phyloP scores from a whole-genome alignment of 37 sponge, comb jelly and placozoan genomes.

The Aplysina aerophoba region DNA sequence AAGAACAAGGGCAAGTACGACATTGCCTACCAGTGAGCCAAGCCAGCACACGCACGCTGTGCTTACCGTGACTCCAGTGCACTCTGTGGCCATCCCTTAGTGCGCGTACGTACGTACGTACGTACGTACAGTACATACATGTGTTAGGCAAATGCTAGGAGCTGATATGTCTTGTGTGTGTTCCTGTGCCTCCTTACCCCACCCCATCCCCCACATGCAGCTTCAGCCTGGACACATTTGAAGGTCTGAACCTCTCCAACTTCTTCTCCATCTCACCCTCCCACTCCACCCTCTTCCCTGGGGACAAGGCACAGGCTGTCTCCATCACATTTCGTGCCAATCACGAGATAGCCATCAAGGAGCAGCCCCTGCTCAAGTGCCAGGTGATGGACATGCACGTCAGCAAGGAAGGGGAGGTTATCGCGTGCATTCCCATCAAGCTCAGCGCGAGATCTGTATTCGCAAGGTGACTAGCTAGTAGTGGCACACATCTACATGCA shows the following conservation, averaged over 20 bases:
- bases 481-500: too few species aligned
- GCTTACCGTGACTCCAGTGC: neutral
- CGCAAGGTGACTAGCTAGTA: slow-evolving; percentile 55
- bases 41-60: slow-evolving; percentile 12
- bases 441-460: slow-evolving; percentile 88
- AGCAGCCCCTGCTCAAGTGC: slow-evolving; percentile 88
- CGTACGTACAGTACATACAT: too few species aligned
- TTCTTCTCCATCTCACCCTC: slow-evolving; percentile 76
- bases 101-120: neutral
- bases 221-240: slow-evolving; percentile 33
- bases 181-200: too few species aligned
- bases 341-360: slow-evolving; percentile 80
- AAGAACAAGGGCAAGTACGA: slow-evolving; percentile 97
- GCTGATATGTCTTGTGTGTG: neutral
- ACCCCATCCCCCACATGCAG: neutral
- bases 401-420: slow-evolving; percentile 88
- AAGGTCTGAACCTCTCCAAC: slow-evolving; percentile 52
- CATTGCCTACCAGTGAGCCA: slow-evolving; percentile 82
- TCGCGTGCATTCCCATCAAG: slow-evolving; percentile 93
- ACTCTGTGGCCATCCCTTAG: neutral
- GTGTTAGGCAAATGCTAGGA: too few species aligned
- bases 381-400: slow-evolving; percentile 89
- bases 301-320: slow-evolving; percentile 86
- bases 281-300: slow-evolving; percentile 78
- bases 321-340: slow-evolving; percentile 74